Percentiles rank a stretch among this genome's conserved stretches.
phyloP scores from a whole-genome alignment of 2,113 vertebrate species.

The Orcinus orca region DNA sequence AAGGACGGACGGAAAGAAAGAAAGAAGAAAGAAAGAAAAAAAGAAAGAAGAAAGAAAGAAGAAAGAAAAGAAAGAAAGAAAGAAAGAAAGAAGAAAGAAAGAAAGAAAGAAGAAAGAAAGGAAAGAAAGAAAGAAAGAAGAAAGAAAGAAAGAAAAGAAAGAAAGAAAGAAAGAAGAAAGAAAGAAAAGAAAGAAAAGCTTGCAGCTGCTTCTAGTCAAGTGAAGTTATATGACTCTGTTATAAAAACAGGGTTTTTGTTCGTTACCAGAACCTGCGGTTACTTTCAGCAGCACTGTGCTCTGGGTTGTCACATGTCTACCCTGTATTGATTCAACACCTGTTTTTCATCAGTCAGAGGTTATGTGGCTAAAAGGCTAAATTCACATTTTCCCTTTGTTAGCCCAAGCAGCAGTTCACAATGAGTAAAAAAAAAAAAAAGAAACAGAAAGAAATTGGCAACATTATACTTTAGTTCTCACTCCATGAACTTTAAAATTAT shows the following conservation, averaged over 20 bases:
- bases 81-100: background rate
- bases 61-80: background rate
- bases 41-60: background rate
- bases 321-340: constrained; percentile 65
- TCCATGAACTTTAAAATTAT: constrained; percentile 64
- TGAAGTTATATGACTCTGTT: constrained; percentile 62
- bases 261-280: constrained; percentile 58
- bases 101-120: background rate
- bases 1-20: background rate
- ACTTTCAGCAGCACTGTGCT: constrained; percentile 60
- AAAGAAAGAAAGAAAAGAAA: background rate
- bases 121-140: background rate
- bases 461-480: constrained; percentile 53
- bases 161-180: background rate
- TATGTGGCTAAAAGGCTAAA: constrained; percentile 64
- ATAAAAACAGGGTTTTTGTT: constrained; percentile 68
- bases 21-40: background rate
- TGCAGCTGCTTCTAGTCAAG: constrained; percentile 72
- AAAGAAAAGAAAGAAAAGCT: constrained; percentile 22
- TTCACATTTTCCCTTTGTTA: constrained; percentile 73
- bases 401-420: constrained; percentile 43
- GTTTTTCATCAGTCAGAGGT: constrained; percentile 73
- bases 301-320: constrained; percentile 55
- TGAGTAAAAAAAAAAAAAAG: constrained; percentile 9
- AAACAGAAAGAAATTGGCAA: constrained; percentile 41